phyloP scores from a whole-genome alignment of 2,797 vertebrate species.

The Nannoperca australis region DNA sequence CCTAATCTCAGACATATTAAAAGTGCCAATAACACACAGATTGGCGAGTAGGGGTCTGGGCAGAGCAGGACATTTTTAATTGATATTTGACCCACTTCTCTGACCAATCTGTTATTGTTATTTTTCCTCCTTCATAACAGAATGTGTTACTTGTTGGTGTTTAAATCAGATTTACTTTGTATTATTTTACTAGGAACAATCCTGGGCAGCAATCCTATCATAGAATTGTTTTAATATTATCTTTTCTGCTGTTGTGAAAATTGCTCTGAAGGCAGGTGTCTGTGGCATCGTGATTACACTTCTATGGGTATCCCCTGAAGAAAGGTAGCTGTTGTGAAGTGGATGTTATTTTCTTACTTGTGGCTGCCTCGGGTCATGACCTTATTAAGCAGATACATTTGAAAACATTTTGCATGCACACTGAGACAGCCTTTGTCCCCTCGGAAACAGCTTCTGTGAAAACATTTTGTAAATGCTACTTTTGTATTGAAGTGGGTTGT shows the following conservation, averaged over 20 bases:
- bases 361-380: not conserved
- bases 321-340: not conserved
- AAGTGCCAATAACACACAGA: constrained; percentile 56
- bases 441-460: not conserved
- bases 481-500: not conserved
- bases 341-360: constrained; percentile 22
- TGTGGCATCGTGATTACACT: constrained; percentile 51
- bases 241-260: constrained; percentile 29
- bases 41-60: constrained; percentile 18
- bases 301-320: constrained; percentile 22
- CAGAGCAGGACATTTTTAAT: constrained; percentile 46
- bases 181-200: constrained; percentile 30
- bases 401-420: constrained; percentile 10
- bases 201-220: constrained; percentile 64
- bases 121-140: constrained; percentile 4
- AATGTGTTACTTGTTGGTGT: constrained; percentile 14
- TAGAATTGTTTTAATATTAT: constrained; percentile 27
- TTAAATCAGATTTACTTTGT: constrained; percentile 55
- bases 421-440: not conserved
- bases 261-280: constrained; percentile 38
- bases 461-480: not conserved
- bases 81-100: constrained; percentile 64
- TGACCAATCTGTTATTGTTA: constrained; percentile 9
- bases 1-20: constrained; percentile 64
- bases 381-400: constrained; percentile 8